phyloP scores from a whole-genome alignment of 2,888 invertebrate species.

The Dryomyza anilis region DNA sequence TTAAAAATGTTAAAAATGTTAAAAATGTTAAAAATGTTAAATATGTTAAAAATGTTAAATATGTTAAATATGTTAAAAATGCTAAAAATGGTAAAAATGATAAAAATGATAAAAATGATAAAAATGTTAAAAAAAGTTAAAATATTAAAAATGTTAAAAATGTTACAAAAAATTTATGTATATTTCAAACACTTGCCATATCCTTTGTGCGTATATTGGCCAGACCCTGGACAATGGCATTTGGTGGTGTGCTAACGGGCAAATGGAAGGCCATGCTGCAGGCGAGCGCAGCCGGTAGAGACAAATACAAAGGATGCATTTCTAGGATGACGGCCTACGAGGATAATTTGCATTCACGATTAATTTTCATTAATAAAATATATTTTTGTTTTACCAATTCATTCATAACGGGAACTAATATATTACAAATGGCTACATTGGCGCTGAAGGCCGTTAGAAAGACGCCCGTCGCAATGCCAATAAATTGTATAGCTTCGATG shows the following conservation, averaged over 20 bases:
- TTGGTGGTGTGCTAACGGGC: constrained; percentile 93
- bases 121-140: no score
- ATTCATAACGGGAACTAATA: constrained; percentile 79
- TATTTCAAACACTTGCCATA: no score
- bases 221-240: constrained; percentile 86
- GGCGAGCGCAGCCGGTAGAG: constrained; percentile 83
- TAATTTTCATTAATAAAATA: no score
- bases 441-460: constrained; percentile 67
- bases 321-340: constrained; percentile 70
- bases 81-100: no score
- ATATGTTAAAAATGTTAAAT: no score
- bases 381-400: constrained; percentile 71
- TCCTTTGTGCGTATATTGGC: constrained; percentile 76
- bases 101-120: no score
- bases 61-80: no score
- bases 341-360: no score
- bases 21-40: no score
- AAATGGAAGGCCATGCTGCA: constrained; percentile 90
- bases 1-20: no score
- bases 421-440: constrained; percentile 86
- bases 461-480: constrained; percentile 65
- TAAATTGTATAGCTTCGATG: constrained; percentile 68
- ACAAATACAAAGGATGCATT: constrained; percentile 83
- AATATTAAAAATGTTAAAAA: no score
- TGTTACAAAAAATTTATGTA: no score